Conservation (phyloP, 2,888 invertebrate genomes). For the Belgica antarctica region DNA sequence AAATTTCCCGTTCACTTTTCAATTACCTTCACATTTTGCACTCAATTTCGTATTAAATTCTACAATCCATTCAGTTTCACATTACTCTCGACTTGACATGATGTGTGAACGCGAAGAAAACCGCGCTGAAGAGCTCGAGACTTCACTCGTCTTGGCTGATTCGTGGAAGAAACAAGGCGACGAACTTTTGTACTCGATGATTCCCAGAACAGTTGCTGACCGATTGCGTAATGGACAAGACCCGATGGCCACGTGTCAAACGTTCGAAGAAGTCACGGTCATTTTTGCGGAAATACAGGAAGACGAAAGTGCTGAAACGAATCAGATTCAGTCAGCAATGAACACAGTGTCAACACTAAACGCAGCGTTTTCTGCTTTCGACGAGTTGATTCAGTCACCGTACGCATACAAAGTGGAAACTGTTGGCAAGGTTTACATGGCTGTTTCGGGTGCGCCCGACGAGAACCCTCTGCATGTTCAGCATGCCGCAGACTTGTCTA, state of each 20-base stretch:
- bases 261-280: constrained; percentile 55
- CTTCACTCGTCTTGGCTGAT: constrained; percentile 72
- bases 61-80: background rate
- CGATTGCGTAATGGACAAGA: constrained; percentile 73
- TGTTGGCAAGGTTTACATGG: constrained; percentile 89
- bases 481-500: constrained; percentile 73
- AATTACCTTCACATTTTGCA: background rate
- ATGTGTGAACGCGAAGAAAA: constrained; percentile 80
- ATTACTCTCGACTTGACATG: constrained; percentile 63
- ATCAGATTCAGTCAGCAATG: constrained; percentile 61
- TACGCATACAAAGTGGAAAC: constrained; percentile 93
- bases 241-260: constrained; percentile 78
- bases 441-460: constrained; percentile 86
- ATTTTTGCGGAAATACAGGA: constrained; percentile 53
- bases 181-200: constrained; percentile 87
- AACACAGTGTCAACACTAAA: constrained; percentile 80
- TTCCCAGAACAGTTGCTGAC: constrained; percentile 81
- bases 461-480: constrained; percentile 69
- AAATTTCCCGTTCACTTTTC: constrained; percentile 14
- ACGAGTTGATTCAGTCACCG: constrained; percentile 77
- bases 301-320: constrained; percentile 64
- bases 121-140: constrained; percentile 73
- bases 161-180: constrained; percentile 84
- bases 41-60: background rate
- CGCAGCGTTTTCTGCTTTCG: constrained; percentile 80